Base-by-base conservation (phyloP, 2,888 invertebrate genomes). In the Tinea trinotella region DNA sequence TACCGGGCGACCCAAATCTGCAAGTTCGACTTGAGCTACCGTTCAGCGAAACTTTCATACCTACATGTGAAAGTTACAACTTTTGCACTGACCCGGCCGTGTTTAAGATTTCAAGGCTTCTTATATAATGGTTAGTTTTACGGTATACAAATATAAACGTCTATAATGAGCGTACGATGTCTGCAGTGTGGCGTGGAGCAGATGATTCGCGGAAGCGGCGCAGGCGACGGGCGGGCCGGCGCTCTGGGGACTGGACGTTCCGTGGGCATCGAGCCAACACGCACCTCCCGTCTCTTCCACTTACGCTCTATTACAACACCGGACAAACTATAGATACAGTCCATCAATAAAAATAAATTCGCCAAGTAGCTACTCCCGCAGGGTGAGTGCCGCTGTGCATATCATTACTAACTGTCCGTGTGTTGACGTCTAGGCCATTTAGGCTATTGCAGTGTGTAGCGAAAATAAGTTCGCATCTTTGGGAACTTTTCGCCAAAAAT, bases 1-100 rank as follows among this genome's bases (percentile, higher is more conserved):
- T 75, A 73, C 84, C 84, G 84, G 84, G 83, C 82, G 84, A 85
- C 84, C 84, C 81, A 83, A 71, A 81, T 85, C 75, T 67, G 71
- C 72, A 62, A 71, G 71, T 71, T 63, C 63, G 62, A 67, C 64
- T 68, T 67, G 15, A 34, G 68, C 66, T 62, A 67, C 70, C 64
- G 7, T 17, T 15, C 40, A 18, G 5, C n/a, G 20, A 18, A 19
- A 18, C 20, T 48, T 19, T 2, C 7, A 3, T 13, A 12, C 48
- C 18, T 7, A 30, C n/a, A 30, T n/a, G n/a, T n/a, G n/a, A n/a
- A n/a, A n/a, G n/a, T n/a, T n/a, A n/a, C n/a, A n/a, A n/a, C n/a
- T n/a, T n/a, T n/a, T n/a, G n/a, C n/a, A n/a, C n/a, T n/a, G n/a
- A n/a, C n/a, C n/a, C n/a, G n/a, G n/a, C n/a, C n/a, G n/a, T n/a